Evolutionary conservation across 2,888 invertebrate genomes (phyloP), one percentile per base, ranked within the genome.

Genomic region (Dryobota labecula): DNA sequence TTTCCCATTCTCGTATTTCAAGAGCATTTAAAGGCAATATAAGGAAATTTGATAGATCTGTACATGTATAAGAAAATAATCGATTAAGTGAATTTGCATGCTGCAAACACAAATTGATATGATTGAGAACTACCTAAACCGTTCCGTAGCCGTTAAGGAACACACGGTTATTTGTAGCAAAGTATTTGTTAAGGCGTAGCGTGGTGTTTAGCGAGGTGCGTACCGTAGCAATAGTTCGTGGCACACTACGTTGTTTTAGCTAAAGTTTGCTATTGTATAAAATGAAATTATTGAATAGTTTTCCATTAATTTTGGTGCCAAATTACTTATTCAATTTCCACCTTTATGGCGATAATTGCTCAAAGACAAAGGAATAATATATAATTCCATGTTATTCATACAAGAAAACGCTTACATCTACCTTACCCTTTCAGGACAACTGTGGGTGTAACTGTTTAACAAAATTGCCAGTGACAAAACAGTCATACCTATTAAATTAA

Each of bases 351-450:
- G 24, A 18, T 8, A 33, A 27, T 20, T 13, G 15, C 11, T 41
- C 11, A 24, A 47, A 56, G 2, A 30, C 0, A 13, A 20, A 33
- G 15, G 1, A 54, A 33, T 2, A 27, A 33, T 2, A 27, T 1
- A 30, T 68, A 24, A 63, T 53, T 43, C 1, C 15, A 33, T 54
- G 30, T 38, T 13, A 45, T 20, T 57, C 11, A 33, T 11, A 20
- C 51, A 51, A 61, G 13, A 57, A 56, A 56, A 57, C 56, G 41
- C 70, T 15, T 20, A 33, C 15, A 27, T 20, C 15, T 38, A 30
- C 6, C 15, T 24, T 49, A 13, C n/a, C n/a, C 8, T 51, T 51
- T 33, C 11, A 64, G 6, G 6, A 24, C 30, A n/a, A 63, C 27
- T n/a, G 67, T 38, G 27, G 47, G 30, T 11, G 47, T 49, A 18